Percentiles rank a stretch among this genome's conserved stretches.
phyloP scores from a whole-genome alignment of 1,140 invertebrate genomes.

The Trissolcus basalis region DNA sequence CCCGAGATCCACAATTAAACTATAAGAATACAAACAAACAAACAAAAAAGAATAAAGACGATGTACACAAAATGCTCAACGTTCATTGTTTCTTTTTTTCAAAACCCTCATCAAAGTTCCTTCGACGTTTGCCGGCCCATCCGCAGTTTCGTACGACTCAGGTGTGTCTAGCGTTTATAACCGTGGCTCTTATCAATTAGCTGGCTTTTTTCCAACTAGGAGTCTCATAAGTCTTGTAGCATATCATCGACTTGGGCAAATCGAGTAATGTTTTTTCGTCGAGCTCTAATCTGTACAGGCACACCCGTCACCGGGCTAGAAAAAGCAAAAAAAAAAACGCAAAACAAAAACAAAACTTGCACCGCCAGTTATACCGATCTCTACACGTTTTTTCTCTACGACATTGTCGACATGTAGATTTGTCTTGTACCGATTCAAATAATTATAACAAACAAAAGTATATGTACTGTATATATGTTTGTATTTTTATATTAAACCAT shows the following conservation, averaged over 20 bases:
- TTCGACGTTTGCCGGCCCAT: slow-evolving; percentile 24
- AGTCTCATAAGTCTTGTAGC: slow-evolving; percentile 16
- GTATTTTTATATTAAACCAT: slow-evolving; percentile 55
- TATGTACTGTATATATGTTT: slow-evolving; percentile 51
- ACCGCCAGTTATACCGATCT: slow-evolving; percentile 53
- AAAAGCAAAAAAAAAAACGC: slow-evolving; percentile 23
- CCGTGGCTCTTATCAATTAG: slow-evolving; percentile 25
- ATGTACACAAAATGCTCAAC: slow-evolving; percentile 20
- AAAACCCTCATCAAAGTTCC: slow-evolving; percentile 22
- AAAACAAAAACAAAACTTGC: slow-evolving; percentile 3
- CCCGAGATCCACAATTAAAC: slow-evolving; percentile 7
- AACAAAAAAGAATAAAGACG: slow-evolving; percentile 1
- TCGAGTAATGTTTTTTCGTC: too few relatives aligned
- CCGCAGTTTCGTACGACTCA: slow-evolving; percentile 34
- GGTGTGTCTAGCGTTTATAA: slow-evolving; percentile 31
- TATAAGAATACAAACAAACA: slow-evolving; percentile 1
- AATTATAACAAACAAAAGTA: slow-evolving; percentile 29
- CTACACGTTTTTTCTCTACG: slow-evolving; percentile 56
- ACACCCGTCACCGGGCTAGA: too few relatives aligned
- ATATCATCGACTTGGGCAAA: slow-evolving; percentile 10
- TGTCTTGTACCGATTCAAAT: too few relatives aligned
- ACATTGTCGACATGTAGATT: slow-evolving; percentile 54
- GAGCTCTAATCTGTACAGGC: too few relatives aligned
- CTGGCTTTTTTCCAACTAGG: slow-evolving; percentile 23
- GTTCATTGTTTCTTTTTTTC: slow-evolving; percentile 21